These are phyloP conservation scores for Plotosus lineatus DNA, from an alignment of 2,113 vertebrate genomes.

Conservation along the genomic window DNA sequence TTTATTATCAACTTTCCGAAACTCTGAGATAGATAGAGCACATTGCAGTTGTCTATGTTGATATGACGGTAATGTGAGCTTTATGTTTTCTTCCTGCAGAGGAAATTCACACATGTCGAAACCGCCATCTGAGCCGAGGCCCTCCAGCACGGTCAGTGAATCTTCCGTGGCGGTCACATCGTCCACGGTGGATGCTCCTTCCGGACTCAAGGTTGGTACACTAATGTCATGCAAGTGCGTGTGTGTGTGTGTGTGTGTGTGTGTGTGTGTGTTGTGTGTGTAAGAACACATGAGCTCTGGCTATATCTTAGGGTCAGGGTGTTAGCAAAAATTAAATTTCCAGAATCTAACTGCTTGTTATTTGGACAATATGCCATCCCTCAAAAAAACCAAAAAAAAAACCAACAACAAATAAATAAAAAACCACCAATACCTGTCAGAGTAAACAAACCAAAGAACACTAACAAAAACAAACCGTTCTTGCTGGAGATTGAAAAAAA, in stretches of 20 bases:
- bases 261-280: not conserved
- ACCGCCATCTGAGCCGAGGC: slow-evolving; percentile 83
- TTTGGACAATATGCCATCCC: too few relatives aligned
- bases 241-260: not conserved
- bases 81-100: slow-evolving; percentile 66
- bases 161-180: slow-evolving; percentile 80
- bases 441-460: too few relatives aligned
- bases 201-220: slow-evolving; percentile 80
- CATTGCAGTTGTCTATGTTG: not conserved
- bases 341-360: too few relatives aligned
- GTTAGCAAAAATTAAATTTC: too few relatives aligned
- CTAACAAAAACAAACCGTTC: too few relatives aligned
- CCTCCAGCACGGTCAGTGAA: slow-evolving; percentile 92
- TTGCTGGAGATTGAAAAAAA: not conserved
- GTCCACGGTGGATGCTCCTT: slow-evolving; percentile 77
- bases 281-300: too few relatives aligned
- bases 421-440: too few relatives aligned
- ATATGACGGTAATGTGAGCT: slow-evolving; percentile 30
- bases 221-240: not conserved
- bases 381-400: too few relatives aligned
- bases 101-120: slow-evolving; percentile 86
- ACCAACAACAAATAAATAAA: too few relatives aligned
- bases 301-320: too few relatives aligned
- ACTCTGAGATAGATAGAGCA: not conserved
- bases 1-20: too few relatives aligned